A percentile compares a stretch with the other conserved stretches of the same genome.
Conservation (phyloP, 2,888 invertebrate species). For the Lagria hirta region DNA sequence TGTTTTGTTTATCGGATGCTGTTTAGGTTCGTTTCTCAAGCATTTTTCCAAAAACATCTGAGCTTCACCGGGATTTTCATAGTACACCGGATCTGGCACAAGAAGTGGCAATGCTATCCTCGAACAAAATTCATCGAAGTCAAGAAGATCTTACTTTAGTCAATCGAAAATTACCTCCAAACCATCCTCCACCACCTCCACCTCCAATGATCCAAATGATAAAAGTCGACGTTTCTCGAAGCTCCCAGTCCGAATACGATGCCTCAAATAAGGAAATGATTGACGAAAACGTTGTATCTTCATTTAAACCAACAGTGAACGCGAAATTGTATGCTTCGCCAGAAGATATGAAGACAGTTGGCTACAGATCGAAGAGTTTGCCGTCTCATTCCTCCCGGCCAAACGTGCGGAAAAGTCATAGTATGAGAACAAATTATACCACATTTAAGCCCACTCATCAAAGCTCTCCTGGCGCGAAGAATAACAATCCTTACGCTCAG, state of each 20-base stretch:
- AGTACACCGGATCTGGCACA: constrained; percentile 83
- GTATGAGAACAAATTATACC: constrained; percentile 57
- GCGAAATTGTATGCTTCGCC: constrained; percentile 89
- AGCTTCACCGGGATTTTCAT: constrained; percentile 80
- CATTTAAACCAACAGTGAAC: constrained; percentile 84
- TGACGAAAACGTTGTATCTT: constrained; percentile 68
- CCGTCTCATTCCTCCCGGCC: constrained; percentile 60
- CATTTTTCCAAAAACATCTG: constrained; percentile 50
- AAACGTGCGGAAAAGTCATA: constrained; percentile 64
- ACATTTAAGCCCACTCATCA: constrained; percentile 55
- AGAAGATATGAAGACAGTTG: constrained; percentile 76
- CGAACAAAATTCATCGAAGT: constrained; percentile 62
- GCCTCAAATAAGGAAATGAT: constrained; percentile 43
- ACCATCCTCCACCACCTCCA: constrained; percentile 80
- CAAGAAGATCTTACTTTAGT: constrained; percentile 66
- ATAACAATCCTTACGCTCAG: constrained; percentile 58
- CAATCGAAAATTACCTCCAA: constrained; percentile 60
- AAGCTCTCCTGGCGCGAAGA: constrained; percentile 47
- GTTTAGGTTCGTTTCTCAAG: constrained; percentile 58
- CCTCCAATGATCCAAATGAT: constrained; percentile 68
- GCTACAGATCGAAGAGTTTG: constrained; percentile 61
- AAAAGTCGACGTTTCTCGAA: constrained; percentile 64
- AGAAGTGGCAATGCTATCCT: constrained; percentile 44
- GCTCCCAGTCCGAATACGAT: constrained; percentile 46
- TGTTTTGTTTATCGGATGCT: too few species aligned